Base-by-base conservation (phyloP, 2,797 vertebrate species). In the Coendou prehensilis region DNA sequence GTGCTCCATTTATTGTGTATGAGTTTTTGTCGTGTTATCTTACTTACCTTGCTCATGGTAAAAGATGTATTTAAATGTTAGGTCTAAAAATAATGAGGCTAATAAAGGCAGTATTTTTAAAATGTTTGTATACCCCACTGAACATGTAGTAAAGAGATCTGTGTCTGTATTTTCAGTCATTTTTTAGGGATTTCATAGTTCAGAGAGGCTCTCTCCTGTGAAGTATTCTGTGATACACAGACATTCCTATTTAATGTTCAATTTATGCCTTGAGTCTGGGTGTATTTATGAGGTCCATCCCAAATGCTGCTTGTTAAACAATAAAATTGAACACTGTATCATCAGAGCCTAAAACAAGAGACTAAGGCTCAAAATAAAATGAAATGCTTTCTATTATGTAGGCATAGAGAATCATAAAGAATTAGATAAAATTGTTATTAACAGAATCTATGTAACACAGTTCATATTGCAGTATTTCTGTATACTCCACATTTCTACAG, bases 1-100 rank as follows among this genome's bases (percentile, higher is more conserved):
- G 80, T 97, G 89, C 81, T 94, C 71, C 50, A 57, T 69, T 80
- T 45, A 33, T 28, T 97, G 86, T 83, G 26, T 80, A 93, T 97
- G 50, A 45, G n/a, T 54, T 4, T 23, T 33, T 26, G 9, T 59
- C 95, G 33, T 50, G 59, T 92, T 88, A 18, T 93, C 81, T 76
- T 95, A 97, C 94, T 45, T 23, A 92, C 59, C 47, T 96, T 96
- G 73, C 69, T 89, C n/a, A 20, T n/a, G 61, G 95, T 94, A 96
- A 96, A 23, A 56, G 83, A 22, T 41, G 89, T 57, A 82, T 92
- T 97, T 94, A 97, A 84, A 96, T 45, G 6, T 85, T 63, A 71
- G 33, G 13, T 45, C 30, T 71, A 30, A n/a, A 96, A 69, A 78
- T 13, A 79, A 82, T 52, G 7, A 80, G 63, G 17, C 9, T 95